Evolutionary conservation across 2,888 invertebrate species (phyloP), one percentile per base, ranked within the genome.

Genomic region (Lycaena phlaeas): DNA sequence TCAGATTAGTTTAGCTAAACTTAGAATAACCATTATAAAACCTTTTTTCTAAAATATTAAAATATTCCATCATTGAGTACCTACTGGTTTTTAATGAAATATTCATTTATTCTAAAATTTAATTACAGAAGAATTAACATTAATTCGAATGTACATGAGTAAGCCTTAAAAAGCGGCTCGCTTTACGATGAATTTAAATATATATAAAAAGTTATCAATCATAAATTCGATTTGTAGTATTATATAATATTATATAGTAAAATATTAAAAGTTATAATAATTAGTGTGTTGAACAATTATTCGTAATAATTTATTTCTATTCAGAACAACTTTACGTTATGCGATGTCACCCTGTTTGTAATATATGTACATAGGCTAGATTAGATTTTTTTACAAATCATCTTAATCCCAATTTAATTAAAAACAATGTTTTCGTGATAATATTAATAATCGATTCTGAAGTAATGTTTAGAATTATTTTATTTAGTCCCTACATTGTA

Each of bases 321-420:
- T 12, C 12, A 10, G 15, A 17, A 18, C 12, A 27, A n/a, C 12
- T 36, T 42, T 40, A 40, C 25, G 30, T 36, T 46, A 36, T 27
- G 14, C 15, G 22, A 31, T 46, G 53, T 48, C 51, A 42, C 42
- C 45, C 43, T 42, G 55, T 61, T 52, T 77, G 77, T 77, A 76
- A 68, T 59, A 78, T 78, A 78, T 76, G 76, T 82, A 81, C 51
- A 81, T 74, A 77, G 53, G 56, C 60, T 68, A 72, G 64, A 51
- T 45, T 73, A 73, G 63, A 57, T 66, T 70, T 70, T 73, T 75
- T 73, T 74, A 72, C 62, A 62, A 64, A 54, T 61, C 53, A 65
- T 38, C 66, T 73, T 67, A 52, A 34, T 11, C 18, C 18, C 18
- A 22, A 22, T 12, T 34, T 34, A 22, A 4, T 22, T 22, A 2